Evolutionary conservation across 2,797 vertebrate genomes (phyloP).

Genomic region (Myotis myotis): DNA sequence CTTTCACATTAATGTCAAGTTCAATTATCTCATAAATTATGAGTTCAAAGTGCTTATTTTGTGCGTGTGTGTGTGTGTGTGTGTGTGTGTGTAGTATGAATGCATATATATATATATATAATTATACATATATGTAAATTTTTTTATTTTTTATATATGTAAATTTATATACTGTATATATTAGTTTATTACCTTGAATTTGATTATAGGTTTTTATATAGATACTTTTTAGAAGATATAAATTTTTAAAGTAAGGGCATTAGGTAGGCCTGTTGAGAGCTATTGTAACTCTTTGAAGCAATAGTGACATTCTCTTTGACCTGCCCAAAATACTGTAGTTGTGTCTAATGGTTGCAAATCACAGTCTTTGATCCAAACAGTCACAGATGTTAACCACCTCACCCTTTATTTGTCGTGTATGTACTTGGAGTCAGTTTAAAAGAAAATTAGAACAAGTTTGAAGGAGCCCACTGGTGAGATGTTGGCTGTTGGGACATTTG

Average conservation of each 20-base stretch:
- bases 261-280: neutral
- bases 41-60: neutral
- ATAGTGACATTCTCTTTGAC: constrained; percentile 30
- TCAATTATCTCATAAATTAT: neutral
- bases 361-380: constrained; percentile 7
- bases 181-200: neutral
- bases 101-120: neutral
- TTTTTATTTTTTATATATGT: too few species aligned
- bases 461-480: neutral
- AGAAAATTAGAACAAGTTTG: constrained; percentile 40
- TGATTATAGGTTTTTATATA: neutral
- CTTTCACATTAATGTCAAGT: neutral
- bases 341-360: constrained; percentile 40
- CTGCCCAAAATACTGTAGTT: constrained; percentile 33
- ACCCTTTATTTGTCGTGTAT: neutral
- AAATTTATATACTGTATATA: neutral
- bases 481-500: neutral
- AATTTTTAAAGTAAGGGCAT: neutral
- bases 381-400: constrained; percentile 39
- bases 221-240: neutral
- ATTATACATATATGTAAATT: too few species aligned
- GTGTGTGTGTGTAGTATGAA: neutral
- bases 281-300: neutral
- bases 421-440: constrained; percentile 34
- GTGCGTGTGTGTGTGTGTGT: neutral